Evolutionary conservation across 1,140 invertebrate species (phyloP), one percentile per base, ranked within the genome.

Genomic region (Theocolax elegans): DNA sequence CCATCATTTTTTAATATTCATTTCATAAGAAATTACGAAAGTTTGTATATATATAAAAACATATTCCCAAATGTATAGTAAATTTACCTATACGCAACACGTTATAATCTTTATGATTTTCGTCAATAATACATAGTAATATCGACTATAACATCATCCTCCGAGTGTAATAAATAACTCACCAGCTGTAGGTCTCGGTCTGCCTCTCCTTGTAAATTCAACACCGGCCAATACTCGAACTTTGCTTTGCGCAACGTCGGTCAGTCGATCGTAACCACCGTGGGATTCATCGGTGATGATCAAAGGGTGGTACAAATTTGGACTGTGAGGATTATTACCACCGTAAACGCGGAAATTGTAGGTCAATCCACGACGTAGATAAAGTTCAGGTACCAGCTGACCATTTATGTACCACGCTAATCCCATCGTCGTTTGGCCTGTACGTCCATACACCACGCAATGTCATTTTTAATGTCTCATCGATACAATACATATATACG

Each of bases 391-490:
- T 23, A 91, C 89, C 65, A 98, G 82, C 76, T 91, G 90, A 0
- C 96, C 96, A 83, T 98, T 97, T 44, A 96, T 92, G 82, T 95
- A 96, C 93, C 93, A 95, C 1, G 89, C 87, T 17, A 90, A 79
- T 31, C 89, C 87, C 44, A 87, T 88, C 8, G 89, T 87, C 2
- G 91, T 86, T 80, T 88, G 87, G 31, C 87, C 87, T 88, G 58
- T 53, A 68, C n/a, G n/a, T n/a, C n/a, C n/a, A n/a, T n/a, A n/a
- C n/a, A n/a, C n/a, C n/a, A n/a, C n/a, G n/a, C n/a, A n/a, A n/a
- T n/a, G n/a, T n/a, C n/a, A n/a, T n/a, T n/a, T n/a, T n/a, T n/a
- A n/a, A n/a, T n/a, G n/a, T n/a, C n/a, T n/a, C n/a, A n/a, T n/a
- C n/a, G n/a, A n/a, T n/a, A n/a, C n/a, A n/a, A n/a, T n/a, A n/a